phyloP scores from a whole-genome alignment of 2,797 vertebrate species.

The Micromesistius poutassou region DNA sequence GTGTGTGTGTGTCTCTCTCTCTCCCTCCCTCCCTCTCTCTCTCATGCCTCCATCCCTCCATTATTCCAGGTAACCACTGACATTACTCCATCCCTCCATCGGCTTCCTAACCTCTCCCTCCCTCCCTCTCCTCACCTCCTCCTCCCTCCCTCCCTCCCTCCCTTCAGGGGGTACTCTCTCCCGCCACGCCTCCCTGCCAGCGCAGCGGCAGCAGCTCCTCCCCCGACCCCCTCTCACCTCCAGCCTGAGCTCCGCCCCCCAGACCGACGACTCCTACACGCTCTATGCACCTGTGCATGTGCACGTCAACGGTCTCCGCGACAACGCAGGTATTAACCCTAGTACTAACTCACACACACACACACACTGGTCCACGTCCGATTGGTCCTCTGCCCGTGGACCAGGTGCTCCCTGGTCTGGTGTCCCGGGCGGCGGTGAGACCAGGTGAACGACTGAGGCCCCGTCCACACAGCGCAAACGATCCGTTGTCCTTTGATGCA shows the following conservation, averaged over 20 bases:
- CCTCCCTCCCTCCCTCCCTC: constrained; percentile 36
- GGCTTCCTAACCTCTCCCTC: constrained; percentile 40
- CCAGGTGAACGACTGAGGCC: no score
- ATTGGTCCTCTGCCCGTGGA: not conserved
- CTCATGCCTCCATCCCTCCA: constrained; percentile 22
- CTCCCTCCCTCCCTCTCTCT: constrained; percentile 9
- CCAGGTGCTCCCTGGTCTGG: not conserved
- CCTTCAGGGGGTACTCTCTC: constrained; percentile 81
- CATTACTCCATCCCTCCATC: constrained; percentile 47
- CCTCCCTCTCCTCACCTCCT: constrained; percentile 2
- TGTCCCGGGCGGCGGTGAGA: not conserved
- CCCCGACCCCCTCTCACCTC: constrained; percentile 71
- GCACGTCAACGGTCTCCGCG: constrained; percentile 55
- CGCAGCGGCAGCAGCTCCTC: constrained; percentile 78
- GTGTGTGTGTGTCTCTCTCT: constrained; percentile 25
- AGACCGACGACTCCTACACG: constrained; percentile 73
- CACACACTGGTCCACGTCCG: not conserved
- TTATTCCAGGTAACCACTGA: constrained; percentile 38
- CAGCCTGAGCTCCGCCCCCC: constrained; percentile 66
- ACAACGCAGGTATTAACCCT: constrained; percentile 57
- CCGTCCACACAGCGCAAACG: no score
- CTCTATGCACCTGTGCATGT: constrained; percentile 15
- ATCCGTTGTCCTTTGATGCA: no score
- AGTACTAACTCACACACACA: constrained; percentile 18
- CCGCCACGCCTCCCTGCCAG: constrained; percentile 77